Percentiles rank a stretch among this genome's conserved stretches.
Conservation (phyloP, 2,888 invertebrate species). For the Stenodera caucasica region DNA sequence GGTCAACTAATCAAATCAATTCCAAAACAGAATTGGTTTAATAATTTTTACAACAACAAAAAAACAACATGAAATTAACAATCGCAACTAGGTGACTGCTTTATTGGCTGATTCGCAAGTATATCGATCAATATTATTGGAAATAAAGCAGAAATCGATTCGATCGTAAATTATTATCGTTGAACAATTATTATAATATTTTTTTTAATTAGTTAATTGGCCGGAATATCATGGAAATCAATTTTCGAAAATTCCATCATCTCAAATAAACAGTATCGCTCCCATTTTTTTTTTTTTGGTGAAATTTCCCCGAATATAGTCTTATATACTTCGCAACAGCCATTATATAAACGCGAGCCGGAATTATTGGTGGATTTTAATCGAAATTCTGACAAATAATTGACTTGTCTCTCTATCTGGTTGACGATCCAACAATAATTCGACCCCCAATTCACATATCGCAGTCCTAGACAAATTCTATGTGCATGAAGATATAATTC, state of each 20-base stretch:
- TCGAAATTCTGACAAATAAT: slow-evolving; percentile 46
- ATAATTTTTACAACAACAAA: slow-evolving; percentile 22
- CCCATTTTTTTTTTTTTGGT: not conserved
- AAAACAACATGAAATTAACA: slow-evolving; percentile 27
- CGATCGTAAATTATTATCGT: not conserved
- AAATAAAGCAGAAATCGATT: slow-evolving; percentile 1
- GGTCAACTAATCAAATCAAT: slow-evolving; percentile 8
- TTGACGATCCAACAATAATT: slow-evolving; percentile 43
- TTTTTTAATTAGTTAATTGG: slow-evolving; percentile 10
- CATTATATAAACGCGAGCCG: slow-evolving; percentile 51
- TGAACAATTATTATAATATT: not conserved
- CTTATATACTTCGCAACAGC: slow-evolving; percentile 55
- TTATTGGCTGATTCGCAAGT: slow-evolving; percentile 49
- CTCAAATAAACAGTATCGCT: slow-evolving; percentile 49
- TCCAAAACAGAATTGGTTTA: not conserved
- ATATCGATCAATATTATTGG: slow-evolving; percentile 32
- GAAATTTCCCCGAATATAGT: too few relatives aligned
- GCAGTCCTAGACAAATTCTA: slow-evolving; percentile 56
- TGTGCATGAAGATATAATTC: slow-evolving; percentile 53
- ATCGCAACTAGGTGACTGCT: slow-evolving; percentile 47
- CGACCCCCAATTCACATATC: slow-evolving; percentile 49
- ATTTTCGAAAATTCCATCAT: too few relatives aligned
- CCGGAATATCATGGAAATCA: slow-evolving; percentile 27
- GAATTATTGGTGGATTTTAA: too few relatives aligned
- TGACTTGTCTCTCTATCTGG: slow-evolving; percentile 37